A percentile compares a stretch with the other conserved stretches of the same genome.
These are phyloP conservation scores for Chloroceryle aenea DNA, from an alignment of 2,113 vertebrate species.

Conservation along the genomic window DNA sequence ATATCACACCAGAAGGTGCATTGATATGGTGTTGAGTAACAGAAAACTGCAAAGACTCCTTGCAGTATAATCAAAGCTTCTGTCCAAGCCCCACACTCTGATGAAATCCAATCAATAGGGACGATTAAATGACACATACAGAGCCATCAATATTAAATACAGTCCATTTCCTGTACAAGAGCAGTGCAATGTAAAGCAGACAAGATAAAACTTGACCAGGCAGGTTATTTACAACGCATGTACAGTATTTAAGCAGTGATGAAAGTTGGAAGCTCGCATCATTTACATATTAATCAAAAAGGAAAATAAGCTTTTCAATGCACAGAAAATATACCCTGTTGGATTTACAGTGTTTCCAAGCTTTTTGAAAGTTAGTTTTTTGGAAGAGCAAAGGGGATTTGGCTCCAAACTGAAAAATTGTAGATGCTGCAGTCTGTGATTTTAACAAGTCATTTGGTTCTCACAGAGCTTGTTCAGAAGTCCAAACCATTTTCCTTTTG, in stretches of 20 bases:
- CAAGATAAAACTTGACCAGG: conserved; percentile 74
- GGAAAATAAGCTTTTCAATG: neutral
- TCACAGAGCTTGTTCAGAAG: neutral
- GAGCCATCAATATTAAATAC: conserved; percentile 91
- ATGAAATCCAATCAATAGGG: conserved; percentile 89
- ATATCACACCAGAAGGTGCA: conserved; percentile 90
- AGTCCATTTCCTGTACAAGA: conserved; percentile 84
- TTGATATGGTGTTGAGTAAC: conserved; percentile 80
- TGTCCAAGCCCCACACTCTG: conserved; percentile 83
- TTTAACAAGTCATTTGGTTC: neutral
- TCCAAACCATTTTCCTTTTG: neutral
- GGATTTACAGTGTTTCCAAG: neutral
- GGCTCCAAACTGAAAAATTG: neutral
- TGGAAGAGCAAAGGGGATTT: neutral
- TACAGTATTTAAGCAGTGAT: conserved; percentile 57
- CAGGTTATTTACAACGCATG: conserved; percentile 61
- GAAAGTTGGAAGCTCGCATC: neutral
- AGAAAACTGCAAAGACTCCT: conserved; percentile 85
- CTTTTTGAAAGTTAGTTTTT: neutral
- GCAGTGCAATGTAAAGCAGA: conserved; percentile 54
- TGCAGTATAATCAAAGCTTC: conserved; percentile 88
- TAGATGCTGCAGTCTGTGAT: neutral
- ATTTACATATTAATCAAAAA: conserved; percentile 36
- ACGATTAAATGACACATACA: conserved; percentile 94
- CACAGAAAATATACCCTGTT: neutral